Conservation (phyloP, 2,113 vertebrate species). For the Stegastes partitus region DNA sequence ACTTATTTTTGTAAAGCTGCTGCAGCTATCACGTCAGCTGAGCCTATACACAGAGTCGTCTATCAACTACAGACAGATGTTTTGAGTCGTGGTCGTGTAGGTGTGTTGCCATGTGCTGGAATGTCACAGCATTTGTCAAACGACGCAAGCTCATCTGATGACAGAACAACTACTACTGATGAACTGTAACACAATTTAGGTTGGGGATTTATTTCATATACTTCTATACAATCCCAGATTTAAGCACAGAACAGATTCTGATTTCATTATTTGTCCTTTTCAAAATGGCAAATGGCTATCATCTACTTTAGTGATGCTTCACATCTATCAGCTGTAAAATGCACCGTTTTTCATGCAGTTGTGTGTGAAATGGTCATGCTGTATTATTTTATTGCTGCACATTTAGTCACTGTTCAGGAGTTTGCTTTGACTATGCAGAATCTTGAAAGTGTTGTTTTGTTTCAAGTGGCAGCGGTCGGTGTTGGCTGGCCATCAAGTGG, state of each 20-base stretch:
- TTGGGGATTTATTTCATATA: slow-evolving; percentile 5
- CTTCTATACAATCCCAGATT: slow-evolving; percentile 22
- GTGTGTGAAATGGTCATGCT: neutral
- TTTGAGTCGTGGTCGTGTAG: neutral
- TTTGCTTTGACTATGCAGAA: slow-evolving; percentile 41
- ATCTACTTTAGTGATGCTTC: slow-evolving; percentile 16
- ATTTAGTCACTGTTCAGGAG: slow-evolving; percentile 32
- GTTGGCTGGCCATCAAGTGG: slow-evolving; percentile 7
- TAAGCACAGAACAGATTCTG: slow-evolving; percentile 15
- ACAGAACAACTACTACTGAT: slow-evolving; percentile 18
- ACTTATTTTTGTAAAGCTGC: slow-evolving; percentile 60
- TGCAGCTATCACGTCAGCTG: slow-evolving; percentile 39
- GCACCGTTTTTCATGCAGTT: slow-evolving; percentile 9
- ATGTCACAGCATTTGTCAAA: neutral
- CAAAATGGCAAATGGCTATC: neutral
- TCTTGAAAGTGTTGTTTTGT: slow-evolving; percentile 29
- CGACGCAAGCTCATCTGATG: slow-evolving; percentile 6
- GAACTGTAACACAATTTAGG: slow-evolving; percentile 5
- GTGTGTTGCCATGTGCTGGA: neutral
- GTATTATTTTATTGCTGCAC: slow-evolving; percentile 17
- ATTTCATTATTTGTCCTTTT: neutral
- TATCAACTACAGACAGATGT: neutral
- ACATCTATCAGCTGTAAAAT: slow-evolving; percentile 34
- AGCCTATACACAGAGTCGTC: neutral
- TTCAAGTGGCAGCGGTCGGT: slow-evolving; percentile 16